phyloP scores from a whole-genome alignment of 1,140 invertebrate species.

The Brachionus plicatilis region DNA sequence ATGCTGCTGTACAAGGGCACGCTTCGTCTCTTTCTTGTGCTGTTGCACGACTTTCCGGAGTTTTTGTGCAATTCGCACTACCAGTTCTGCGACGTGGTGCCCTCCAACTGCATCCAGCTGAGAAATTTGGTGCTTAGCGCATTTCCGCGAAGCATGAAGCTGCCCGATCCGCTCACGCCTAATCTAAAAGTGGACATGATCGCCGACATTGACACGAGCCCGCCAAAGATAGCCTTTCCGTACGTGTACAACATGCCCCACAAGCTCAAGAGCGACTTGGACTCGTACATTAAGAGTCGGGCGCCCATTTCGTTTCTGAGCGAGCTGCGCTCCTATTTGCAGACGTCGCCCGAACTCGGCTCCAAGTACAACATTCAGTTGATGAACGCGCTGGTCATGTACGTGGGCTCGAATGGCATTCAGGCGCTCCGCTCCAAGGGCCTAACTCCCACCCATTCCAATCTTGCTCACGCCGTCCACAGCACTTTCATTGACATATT shows the following conservation, averaged over 20 bases:
- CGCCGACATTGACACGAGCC: constrained; percentile 71
- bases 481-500: constrained; percentile 99
- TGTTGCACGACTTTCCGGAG: constrained; percentile 97
- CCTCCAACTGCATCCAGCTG: constrained; percentile 98
- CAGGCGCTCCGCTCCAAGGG: constrained; percentile 65
- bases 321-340: constrained; percentile 64
- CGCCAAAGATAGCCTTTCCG: constrained; percentile 81
- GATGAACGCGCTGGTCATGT: constrained; percentile 34
- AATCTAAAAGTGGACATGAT: constrained; percentile 85
- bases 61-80: constrained; percentile 98
- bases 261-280: constrained; percentile 84
- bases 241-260: constrained; percentile 76
- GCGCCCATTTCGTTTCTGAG: constrained; percentile 90
- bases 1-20: constrained; percentile 66
- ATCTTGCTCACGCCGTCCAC: constrained; percentile 88
- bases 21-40: constrained; percentile 82
- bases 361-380: constrained; percentile 33
- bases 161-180: constrained; percentile 95
- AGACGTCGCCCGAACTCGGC: not conserved
- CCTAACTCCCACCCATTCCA: constrained; percentile 66
- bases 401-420: constrained; percentile 56
- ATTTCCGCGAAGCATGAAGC: constrained; percentile 90
- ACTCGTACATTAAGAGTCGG: constrained; percentile 87
- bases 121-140: constrained; percentile 93
- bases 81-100: constrained; percentile 97